Evolutionary conservation across 1,140 invertebrate species (phyloP), one percentile per base, ranked within the genome.

Genomic region (Probaryconus sp.): DNA sequence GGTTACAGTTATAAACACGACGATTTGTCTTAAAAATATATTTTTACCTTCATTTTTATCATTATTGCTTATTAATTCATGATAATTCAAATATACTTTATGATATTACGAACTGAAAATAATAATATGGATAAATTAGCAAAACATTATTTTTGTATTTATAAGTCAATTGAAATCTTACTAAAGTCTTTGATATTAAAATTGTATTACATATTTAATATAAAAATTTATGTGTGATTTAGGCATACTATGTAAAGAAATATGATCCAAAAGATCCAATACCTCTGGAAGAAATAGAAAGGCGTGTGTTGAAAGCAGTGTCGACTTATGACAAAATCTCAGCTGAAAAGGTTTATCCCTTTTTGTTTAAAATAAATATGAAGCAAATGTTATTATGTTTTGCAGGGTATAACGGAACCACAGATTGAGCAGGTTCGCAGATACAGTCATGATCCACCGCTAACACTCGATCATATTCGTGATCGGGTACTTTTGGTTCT

Each of bases 401-500:
- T 93, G 86, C 91, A 94, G 92, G 91, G 80, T 82, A 77, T 86
- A 67, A 73, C 78, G 79, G 83, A 87, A 82, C 84, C 88, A 87
- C 87, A 87, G 80, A 78, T 86, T 82, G 85, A 86, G 81, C 83
- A 82, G 75, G 88, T 89, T 80, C 91, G 93, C 87, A 89, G 89
- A 85, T 96, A 94, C 91, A 92, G 93, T 87, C 87, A 86, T 68
- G 91, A 90, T 72, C 89, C 91, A 72, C 94, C 95, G 76, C 89
- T 96, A 79, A 91, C 94, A 61, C 87, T 97, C 82, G 92, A 95
- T 77, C 89, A 94, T 80, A 96, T 98, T 87, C 87, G 90, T 82
- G 93, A 96, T 84, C 91, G 97, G 83, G 95, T 98, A 55, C 87
- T 98, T 78, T 92, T 98, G 86, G 95, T 98, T 65, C 92, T 98